These are phyloP conservation scores for Sterna hirundo DNA, from an alignment of 2,113 vertebrate genomes.

Conservation along the genomic window DNA sequence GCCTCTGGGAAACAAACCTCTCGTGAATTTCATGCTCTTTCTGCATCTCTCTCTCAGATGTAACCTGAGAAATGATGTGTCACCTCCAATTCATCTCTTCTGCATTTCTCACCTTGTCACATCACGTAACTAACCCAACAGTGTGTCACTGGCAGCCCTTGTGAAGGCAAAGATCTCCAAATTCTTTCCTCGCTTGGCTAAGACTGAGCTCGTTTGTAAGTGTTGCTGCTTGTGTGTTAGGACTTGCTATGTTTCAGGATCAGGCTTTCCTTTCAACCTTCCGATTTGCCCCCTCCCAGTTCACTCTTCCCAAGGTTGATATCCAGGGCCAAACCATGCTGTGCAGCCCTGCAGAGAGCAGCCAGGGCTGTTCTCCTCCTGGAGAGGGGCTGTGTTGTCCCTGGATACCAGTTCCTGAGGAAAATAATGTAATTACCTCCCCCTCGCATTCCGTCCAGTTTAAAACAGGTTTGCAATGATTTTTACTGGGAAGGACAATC, in stretches of 20 bases:
- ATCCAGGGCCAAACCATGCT: fast-evolving
- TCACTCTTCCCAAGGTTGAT: background rate
- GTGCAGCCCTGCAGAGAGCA: background rate
- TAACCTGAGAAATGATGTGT: background rate
- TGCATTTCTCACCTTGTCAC: background rate
- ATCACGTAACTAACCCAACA: background rate
- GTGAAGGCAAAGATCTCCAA: background rate
- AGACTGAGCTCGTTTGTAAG: background rate
- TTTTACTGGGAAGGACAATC: background rate
- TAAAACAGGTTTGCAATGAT: background rate
- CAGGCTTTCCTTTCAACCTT: background rate
- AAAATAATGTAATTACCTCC: background rate
- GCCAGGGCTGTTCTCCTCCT: background rate
- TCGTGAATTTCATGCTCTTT: background rate
- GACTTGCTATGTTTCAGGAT: background rate
- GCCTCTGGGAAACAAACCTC: background rate
- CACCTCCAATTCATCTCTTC: background rate
- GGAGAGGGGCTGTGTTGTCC: background rate
- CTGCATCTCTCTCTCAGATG: background rate
- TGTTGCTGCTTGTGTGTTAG: background rate
- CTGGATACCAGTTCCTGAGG: background rate
- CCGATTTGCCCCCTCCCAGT: background rate
- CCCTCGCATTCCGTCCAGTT: background rate
- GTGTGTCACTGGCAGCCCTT: background rate
- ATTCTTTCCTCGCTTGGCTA: fast-evolving